Base-by-base conservation (phyloP, 2,797 vertebrate species). In the Neopelma chrysocephalum region DNA sequence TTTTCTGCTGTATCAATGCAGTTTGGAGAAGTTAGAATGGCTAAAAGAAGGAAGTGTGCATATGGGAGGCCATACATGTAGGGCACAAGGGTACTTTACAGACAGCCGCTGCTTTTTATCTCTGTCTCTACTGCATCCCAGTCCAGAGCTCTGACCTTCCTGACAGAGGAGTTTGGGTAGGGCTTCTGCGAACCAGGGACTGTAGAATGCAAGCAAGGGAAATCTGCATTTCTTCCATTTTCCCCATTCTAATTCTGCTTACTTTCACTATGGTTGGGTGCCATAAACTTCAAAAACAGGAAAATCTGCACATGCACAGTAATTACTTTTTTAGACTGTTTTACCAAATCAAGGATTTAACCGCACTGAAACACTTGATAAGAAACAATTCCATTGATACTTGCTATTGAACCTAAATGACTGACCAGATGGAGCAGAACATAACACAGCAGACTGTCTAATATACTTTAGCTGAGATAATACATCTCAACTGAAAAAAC, bases 401-500 rank as follows among this genome's bases (percentile, higher is more conserved):
- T 81, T 94, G 83, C 81, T 93, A 89, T 54, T 91, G 90, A 96
- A 95, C 71, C 82, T 93, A 96, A 96, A 91, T 83, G 96, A 91
- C 87, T 94, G 96, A 92, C 89, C 95, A 94, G 94, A 96, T 93
- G 94, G 97, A 96, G 90, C 48, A 93, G 54, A 94, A 90, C 87
- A 80, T 97, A 94, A 96, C 90, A 85, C 81, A 96, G 77, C 82
- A 86, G 93, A 88, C 91, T 95, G 87, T 72, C 91, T 95, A 81
- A 90, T 88, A 87, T 60, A 73, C 94, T 92, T 98, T 61, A 96
- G 96, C 95, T 96, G 94, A 96, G 88, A 97, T 92, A 97, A 96
- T 96, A 95, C 95, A 94, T 97, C 94, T 96, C 72, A 0, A 91
- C 31, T 80, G 81, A 97, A 96, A 93, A 93, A 88, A 42, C 87